These are phyloP conservation scores for Allacma fusca DNA, from an alignment of 2,888 invertebrate species.

Conservation along the genomic window DNA sequence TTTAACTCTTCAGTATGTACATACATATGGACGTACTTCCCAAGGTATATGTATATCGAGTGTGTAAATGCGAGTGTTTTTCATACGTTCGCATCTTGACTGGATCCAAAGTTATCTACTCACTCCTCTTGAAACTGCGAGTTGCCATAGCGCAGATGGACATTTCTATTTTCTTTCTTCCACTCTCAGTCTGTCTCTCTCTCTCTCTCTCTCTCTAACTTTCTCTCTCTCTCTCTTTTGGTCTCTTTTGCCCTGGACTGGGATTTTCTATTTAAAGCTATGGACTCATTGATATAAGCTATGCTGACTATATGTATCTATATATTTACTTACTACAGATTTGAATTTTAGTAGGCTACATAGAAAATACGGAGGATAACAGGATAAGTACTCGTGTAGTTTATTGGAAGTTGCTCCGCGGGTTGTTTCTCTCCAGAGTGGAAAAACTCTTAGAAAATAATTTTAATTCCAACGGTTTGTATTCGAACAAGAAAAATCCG, in stretches of 20 bases:
- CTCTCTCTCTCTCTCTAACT: background rate
- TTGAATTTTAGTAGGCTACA: too few species aligned
- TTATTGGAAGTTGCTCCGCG: too few species aligned
- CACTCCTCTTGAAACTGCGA: background rate
- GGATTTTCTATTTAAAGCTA: background rate
- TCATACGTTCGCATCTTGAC: background rate
- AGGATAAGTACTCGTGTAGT: too few species aligned
- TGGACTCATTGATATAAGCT: too few species aligned
- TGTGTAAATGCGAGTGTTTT: background rate
- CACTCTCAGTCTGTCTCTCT: background rate
- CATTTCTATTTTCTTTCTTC: background rate
- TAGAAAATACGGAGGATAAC: too few species aligned
- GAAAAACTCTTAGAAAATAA: background rate
- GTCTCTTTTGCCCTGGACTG: background rate
- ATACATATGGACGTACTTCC: background rate
- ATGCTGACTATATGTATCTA: too few species aligned
- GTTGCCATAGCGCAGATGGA: conserved; percentile 1
- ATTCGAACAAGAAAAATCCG: background rate
- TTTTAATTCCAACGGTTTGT: background rate
- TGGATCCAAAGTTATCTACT: background rate
- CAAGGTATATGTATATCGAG: background rate
- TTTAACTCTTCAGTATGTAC: background rate
- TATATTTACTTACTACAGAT: too few species aligned
- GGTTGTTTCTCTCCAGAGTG: background rate
- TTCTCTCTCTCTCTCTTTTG: background rate